Evolutionary conservation across 2,888 invertebrate species (phyloP), one percentile per base, ranked within the genome.

Genomic region (Ernsta delagoae): DNA sequence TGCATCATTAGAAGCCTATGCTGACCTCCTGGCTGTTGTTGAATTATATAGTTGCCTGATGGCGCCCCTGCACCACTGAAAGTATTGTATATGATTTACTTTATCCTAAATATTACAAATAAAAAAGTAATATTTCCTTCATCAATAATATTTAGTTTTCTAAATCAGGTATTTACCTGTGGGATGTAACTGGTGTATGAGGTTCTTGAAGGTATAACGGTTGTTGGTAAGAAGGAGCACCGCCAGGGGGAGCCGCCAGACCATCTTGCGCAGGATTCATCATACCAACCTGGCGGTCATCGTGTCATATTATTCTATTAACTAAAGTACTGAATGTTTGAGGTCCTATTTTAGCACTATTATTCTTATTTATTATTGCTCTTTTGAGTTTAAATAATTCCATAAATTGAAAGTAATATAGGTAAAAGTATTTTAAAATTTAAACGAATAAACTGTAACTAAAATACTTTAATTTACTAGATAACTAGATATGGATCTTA

Each of bases 191-290:
- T 65, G 93, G 93, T 9, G 92, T 89, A 66, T 93, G 93, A 34
- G 93, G 93, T 76, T 93, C 93, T 84, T 95, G 95, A 74, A 96
- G 90, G 81, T 96, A 96, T 36, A 96, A 87, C 59, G 96, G 96
- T 83, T 96, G 96, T 82, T 96, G 96, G 84, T 96, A 96, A 0
- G 94, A 94, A 7, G 94, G 94, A 9, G 94, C 92, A 31, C 95
- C 95, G 72, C 94, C 95, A 48, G 95, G 94, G 65, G 95, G 94
- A 75, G 94, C 93, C 75, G 94, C 93, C 74, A 95, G 82, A 41
- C 95, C 94, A 75, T 95, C 95, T 81, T 95, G 94, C 34, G 95
- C 95, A 63, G 95, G 95, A 79, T 95, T 95, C 90, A 95, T 95
- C 88, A 94, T 94, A 70, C 94, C 94, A 75, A 94, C 94, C 90